These are phyloP conservation scores for Heliocidaris erythrogramma DNA, from an alignment of 35 echinoderm and acorn worm species.

Conservation along the genomic window DNA sequence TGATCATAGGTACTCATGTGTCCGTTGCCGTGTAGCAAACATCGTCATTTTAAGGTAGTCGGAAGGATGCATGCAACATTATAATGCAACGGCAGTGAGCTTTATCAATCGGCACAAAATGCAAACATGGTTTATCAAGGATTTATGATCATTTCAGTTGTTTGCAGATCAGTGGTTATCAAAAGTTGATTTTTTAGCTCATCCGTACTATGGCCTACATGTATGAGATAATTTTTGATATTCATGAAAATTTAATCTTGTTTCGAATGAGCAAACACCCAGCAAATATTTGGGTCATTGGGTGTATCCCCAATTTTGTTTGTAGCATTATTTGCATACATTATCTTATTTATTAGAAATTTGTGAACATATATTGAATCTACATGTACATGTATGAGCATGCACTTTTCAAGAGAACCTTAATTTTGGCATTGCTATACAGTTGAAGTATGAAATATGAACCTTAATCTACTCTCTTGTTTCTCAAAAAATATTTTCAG, in stretches of 20 bases:
- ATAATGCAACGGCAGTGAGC: neutral
- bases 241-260: neutral
- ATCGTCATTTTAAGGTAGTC: neutral
- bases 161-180: too few relatives aligned
- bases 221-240: neutral
- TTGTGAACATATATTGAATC: neutral
- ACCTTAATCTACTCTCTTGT: too few relatives aligned
- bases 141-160: too few relatives aligned
- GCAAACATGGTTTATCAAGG: neutral
- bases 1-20: neutral
- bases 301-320: slow-evolving; percentile 4
- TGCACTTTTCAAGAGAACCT: neutral
- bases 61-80: neutral
- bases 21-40: neutral
- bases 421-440: too few relatives aligned
- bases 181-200: neutral
- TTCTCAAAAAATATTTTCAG: too few relatives aligned
- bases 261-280: neutral
- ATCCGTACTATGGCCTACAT: neutral
- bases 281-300: neutral
- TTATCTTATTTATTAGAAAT: neutral
- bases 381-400: neutral
- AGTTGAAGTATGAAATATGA: too few relatives aligned
- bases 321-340: neutral
- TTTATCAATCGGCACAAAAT: neutral